A percentile compares a stretch with the other conserved stretches of the same genome.
These are phyloP conservation scores for Orthosia gothica DNA, from an alignment of 2,888 invertebrate species.

Conservation along the genomic window DNA sequence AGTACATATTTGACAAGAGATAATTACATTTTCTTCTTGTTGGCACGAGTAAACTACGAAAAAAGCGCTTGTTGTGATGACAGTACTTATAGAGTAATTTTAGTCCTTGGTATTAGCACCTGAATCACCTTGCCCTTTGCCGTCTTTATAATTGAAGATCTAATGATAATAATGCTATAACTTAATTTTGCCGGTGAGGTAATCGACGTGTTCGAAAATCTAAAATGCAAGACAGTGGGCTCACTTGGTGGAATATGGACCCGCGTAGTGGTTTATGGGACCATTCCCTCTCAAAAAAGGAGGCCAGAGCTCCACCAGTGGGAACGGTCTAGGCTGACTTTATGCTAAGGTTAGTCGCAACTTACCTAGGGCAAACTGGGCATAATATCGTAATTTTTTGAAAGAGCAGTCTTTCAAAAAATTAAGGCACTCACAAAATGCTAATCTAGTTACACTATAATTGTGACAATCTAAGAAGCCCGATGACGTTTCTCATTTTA, in stretches of 20 bases:
- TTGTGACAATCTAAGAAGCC: too few species aligned
- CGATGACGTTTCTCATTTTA: too few species aligned
- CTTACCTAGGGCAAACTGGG: neutral
- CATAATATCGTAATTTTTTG: too few species aligned
- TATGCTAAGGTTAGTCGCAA: neutral
- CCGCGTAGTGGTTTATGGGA: too few species aligned
- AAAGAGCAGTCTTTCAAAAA: neutral
- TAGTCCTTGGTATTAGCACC: neutral
- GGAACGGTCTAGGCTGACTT: too few species aligned
- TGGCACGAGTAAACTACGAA: neutral
- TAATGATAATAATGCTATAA: too few species aligned
- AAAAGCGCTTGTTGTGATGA: neutral
- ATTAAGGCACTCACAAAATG: neutral
- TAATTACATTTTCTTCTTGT: slow-evolving; percentile 30
- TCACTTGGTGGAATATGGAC: neutral
- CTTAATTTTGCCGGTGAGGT: neutral
- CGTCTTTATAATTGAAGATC: neutral
- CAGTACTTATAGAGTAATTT: neutral
- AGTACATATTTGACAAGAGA: slow-evolving; percentile 19
- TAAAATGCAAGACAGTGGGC: neutral
- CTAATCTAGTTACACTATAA: neutral
- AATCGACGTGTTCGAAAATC: neutral
- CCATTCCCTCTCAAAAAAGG: neutral
- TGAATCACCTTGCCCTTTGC: too few species aligned
- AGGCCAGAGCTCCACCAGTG: neutral